phyloP scores from a whole-genome alignment of 2,888 invertebrate genomes.

The Epistrophella euchroma region DNA sequence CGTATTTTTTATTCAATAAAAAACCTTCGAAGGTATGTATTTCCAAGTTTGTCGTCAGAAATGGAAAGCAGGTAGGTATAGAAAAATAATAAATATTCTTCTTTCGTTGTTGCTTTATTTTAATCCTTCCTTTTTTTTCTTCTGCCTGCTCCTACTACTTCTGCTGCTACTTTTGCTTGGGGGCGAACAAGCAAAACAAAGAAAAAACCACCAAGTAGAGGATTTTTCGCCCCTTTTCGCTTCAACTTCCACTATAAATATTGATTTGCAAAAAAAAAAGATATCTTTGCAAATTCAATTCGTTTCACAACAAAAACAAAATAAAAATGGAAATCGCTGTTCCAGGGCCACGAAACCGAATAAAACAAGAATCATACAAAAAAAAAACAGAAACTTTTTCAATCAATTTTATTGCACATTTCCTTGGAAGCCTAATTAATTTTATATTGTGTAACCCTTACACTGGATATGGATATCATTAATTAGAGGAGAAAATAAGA shows the following conservation, averaged over 20 bases:
- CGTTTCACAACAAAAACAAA: constrained; percentile 28
- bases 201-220: constrained; percentile 50
- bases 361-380: constrained; percentile 2
- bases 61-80: constrained; percentile 7
- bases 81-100: constrained; percentile 17
- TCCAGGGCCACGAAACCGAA: constrained; percentile 32
- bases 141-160: too few relatives aligned
- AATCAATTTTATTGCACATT: constrained; percentile 63
- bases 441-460: constrained; percentile 63
- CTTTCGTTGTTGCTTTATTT: constrained; percentile 12
- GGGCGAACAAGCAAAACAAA: constrained; percentile 38
- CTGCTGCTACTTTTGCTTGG: constrained; percentile 25
- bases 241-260: constrained; percentile 55
- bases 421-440: constrained; percentile 20
- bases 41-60: constrained; percentile 7
- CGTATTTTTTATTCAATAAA: constrained; percentile 25
- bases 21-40: not conserved
- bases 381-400: constrained; percentile 22
- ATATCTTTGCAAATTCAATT: constrained; percentile 22
- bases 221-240: constrained; percentile 39
- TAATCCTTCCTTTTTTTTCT: constrained; percentile 43
- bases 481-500: constrained; percentile 40
- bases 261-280: constrained; percentile 56
- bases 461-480: constrained; percentile 26
- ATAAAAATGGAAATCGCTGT: constrained; percentile 29